These are phyloP conservation scores for Automeris io DNA, from an alignment of 2,888 invertebrate species.

Conservation along the genomic window DNA sequence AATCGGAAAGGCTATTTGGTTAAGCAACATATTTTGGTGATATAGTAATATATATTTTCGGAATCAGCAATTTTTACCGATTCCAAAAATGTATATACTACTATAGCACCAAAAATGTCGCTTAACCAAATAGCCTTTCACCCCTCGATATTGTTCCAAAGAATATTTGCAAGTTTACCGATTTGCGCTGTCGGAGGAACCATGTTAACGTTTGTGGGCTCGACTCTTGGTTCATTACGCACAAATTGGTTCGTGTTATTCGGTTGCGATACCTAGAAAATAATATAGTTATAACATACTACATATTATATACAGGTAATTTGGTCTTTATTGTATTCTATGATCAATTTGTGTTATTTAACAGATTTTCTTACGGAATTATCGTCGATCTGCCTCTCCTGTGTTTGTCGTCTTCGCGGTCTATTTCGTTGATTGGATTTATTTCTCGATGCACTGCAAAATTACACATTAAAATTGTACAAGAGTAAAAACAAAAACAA, in stretches of 20 bases:
- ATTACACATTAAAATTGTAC: neutral
- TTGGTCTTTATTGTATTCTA: neutral
- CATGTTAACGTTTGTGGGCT: conserved; percentile 53
- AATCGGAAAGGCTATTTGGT: no score
- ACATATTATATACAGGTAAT: neutral
- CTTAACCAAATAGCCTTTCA: no score
- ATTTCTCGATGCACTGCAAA: conserved; percentile 49
- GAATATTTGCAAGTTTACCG: conserved; percentile 32
- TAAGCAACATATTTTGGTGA: no score
- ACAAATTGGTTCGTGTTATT: conserved; percentile 44
- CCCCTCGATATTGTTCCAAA: no score
- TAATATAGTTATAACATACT: neutral
- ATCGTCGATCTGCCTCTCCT: conserved; percentile 55
- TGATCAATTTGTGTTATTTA: no score
- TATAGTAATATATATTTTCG: no score
- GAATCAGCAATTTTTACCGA: no score
- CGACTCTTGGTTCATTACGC: conserved; percentile 50
- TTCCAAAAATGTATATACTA: no score
- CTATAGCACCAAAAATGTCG: no score
- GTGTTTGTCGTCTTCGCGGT: conserved; percentile 48
- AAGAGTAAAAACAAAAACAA: neutral
- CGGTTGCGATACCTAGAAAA: conserved; percentile 33
- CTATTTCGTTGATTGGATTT: conserved; percentile 65
- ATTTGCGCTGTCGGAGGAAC: conserved; percentile 55
- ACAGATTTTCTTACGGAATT: conserved; percentile 51